Base-by-base conservation (phyloP, 2,113 vertebrate species). In the Leptobrachium leishanense region DNA sequence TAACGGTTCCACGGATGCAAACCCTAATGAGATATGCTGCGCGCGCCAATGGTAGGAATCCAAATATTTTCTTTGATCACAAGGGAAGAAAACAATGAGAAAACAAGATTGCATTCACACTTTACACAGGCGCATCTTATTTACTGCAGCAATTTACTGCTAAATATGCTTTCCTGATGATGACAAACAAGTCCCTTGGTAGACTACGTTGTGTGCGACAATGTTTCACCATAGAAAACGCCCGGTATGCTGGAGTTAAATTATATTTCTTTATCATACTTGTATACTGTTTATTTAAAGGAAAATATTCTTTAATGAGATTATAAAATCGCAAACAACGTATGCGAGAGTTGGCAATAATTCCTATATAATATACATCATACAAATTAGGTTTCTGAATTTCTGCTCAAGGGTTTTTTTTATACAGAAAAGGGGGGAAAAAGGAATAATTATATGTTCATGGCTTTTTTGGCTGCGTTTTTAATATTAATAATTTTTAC, bases 331-430 rank as follows among this genome's bases (percentile, higher is more conserved):
- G 39, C 43, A 11, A 13, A 53, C 43, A 10, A 43, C 10, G 53
- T 68, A 53, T 20, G 39, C 9, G 43, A 6, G 10, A 11, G 8
- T 50, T 50, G 46, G 46, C 46, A 50, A 50, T 4, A 50, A 5
- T 77, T 68, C 57, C 39, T 57, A 43, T 13, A 10, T 15, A 59
- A 59, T 59, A 59, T 76, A 43, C 42, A n/a, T 44, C 42, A 76
- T 68, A 76, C 46, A 67, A 76, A 63, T 76, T 68, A 43, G 57
- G 40, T 59, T 77, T 59, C 41, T 55, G 8, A 41, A 68, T 50
- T 68, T 68, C 59, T 67, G 39, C 8, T 42, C 13, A 59, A 59
- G 11, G 1, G 50, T 41, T 41, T 55, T 41, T 11, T 31, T 6
- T 31, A 42, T 68, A 40, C 8, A 54, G 46, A 57, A 12, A 42